A percentile compares a stretch with the other conserved stretches of the same genome.
phyloP scores from a whole-genome alignment of 2,888 invertebrate species.

The Serrognathus titanus region DNA sequence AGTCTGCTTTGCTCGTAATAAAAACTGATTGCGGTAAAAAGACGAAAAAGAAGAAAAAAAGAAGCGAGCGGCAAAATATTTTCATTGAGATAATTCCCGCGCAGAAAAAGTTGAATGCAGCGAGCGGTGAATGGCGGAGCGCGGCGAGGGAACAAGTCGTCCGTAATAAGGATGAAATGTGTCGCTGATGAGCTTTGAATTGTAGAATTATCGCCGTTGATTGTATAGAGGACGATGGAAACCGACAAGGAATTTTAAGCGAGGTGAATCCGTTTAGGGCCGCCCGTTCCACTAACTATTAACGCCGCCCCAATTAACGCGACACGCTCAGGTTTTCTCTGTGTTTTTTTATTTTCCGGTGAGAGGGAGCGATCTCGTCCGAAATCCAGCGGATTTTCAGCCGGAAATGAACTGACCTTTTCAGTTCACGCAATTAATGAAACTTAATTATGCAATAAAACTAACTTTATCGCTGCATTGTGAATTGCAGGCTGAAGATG shows the following conservation, averaged over 20 bases:
- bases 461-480: conserved; percentile 28
- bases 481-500: background rate
- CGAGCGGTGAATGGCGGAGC: conserved; percentile 12
- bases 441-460: conserved; percentile 25
- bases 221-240: conserved; percentile 37
- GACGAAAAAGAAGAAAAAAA: no score
- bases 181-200: conserved; percentile 50
- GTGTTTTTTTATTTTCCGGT: no score
- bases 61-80: conserved; percentile 4
- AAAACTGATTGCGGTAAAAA: no score
- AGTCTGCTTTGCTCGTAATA: no score
- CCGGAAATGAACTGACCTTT: background rate
- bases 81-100: conserved; percentile 11
- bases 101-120: conserved; percentile 12
- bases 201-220: conserved; percentile 48
- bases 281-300: no score
- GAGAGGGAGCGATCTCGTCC: background rate
- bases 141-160: conserved; percentile 41
- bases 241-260: conserved; percentile 19
- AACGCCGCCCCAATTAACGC: no score
- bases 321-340: no score
- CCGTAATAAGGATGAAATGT: conserved; percentile 48
- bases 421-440: conserved; percentile 13
- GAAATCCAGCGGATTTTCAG: background rate
- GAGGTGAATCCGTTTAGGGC: conserved; percentile 9